Base-by-base conservation (phyloP, 2,113 vertebrate species). In the Charina bottae region DNA sequence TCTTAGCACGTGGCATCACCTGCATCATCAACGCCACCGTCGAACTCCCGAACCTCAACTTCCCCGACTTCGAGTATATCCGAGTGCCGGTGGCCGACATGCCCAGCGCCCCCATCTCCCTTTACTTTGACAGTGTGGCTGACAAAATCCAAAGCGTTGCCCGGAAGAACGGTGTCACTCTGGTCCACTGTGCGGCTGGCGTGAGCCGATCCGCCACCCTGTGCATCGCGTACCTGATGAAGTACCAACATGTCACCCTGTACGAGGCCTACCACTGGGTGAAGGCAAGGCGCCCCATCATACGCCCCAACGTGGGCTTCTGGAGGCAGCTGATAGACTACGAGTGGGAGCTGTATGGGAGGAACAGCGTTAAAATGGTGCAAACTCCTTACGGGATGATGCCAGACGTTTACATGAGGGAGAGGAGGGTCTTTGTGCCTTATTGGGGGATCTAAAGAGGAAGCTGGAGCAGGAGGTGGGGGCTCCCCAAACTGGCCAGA, bases 211-310 rank as follows among this genome's bases (percentile, higher is more conserved):
- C 99, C 0, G 99, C 99, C 95, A 99, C 99, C 0, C 98, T 99
- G 93, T 99, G 99, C 96, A 98, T 99, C 37, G 99, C 99, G 4
- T 99, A 99, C 97, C 98, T 99, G 97, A 99, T 99, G 99, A 99
- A 99, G 93, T 98, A 98, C 96, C 99, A 99, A 96, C 98, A 98
- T 0, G 98, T 99, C 90, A 98, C 98, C 88, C 98, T 99, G 95
- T 97, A 98, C 0, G 99, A 99, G 96, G 99, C 99, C 0, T 99
- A 99, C 93, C 98, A 98, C 97, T 99, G 99, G 99, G 98, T 99
- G 92, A 99, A 99, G 93, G 97, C 99, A 4, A 97, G 98, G 19
- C 98, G 99, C 87, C 99, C 99, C 0, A 97, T 99, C 94, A 99
- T 99, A 88, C 97, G 98, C 94, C 99, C 99, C 96, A 99, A 99